phyloP scores from a whole-genome alignment of 2,888 invertebrate genomes.

The Melieria omissa region DNA sequence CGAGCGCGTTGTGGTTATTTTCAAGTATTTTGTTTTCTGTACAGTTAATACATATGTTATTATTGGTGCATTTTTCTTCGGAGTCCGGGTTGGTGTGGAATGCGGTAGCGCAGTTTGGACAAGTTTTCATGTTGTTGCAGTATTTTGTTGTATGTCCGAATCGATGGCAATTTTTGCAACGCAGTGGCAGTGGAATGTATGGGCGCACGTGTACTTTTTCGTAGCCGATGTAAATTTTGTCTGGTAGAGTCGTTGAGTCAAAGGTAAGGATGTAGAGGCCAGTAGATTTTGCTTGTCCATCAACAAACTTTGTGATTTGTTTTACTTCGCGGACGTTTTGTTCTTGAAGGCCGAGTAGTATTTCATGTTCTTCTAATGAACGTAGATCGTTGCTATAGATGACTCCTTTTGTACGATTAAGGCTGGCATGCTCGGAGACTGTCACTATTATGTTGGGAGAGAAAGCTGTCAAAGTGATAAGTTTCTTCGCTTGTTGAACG shows the following conservation, averaged over 20 bases:
- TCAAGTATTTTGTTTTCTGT: too few relatives aligned
- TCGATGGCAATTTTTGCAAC: slow-evolving; percentile 22
- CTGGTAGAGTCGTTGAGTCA: slow-evolving; percentile 10
- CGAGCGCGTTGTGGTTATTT: too few relatives aligned
- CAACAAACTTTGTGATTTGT: slow-evolving; percentile 12
- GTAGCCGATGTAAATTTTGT: slow-evolving; percentile 16
- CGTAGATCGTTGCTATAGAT: slow-evolving; percentile 7
- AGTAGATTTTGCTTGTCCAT: slow-evolving; percentile 1
- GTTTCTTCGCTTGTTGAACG: not conserved
- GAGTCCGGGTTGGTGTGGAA: too few relatives aligned
- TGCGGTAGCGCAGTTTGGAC: too few relatives aligned
- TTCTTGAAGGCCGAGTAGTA: slow-evolving; percentile 6
- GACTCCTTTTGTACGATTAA: slow-evolving; percentile 1
- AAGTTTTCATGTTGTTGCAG: not conserved
- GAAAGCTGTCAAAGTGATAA: not conserved
- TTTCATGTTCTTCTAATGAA: slow-evolving; percentile 20
- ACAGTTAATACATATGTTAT: too few relatives aligned
- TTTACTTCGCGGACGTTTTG: slow-evolving; percentile 19
- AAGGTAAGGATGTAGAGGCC: slow-evolving; percentile 27
- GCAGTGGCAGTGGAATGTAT: slow-evolving; percentile 16
- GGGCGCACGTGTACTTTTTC: slow-evolving; percentile 20
- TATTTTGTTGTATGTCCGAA: not conserved
- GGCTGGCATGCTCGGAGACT: not conserved
- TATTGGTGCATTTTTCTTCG: too few relatives aligned
- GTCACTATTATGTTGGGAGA: not conserved